Evolutionary conservation across 2,113 vertebrate genomes (phyloP).

Genomic region (Mixornis gularis): DNA sequence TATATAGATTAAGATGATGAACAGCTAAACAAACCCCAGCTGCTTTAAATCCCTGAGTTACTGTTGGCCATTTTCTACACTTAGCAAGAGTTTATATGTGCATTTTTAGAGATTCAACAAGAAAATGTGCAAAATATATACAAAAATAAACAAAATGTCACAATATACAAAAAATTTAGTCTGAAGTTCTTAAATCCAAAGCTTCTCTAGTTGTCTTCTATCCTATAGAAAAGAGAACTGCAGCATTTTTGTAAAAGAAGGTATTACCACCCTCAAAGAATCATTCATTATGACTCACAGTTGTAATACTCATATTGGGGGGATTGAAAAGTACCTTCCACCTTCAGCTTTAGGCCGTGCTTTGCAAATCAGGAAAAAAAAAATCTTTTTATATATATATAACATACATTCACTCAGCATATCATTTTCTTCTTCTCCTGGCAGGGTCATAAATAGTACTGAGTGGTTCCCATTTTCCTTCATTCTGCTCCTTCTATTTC

Average conservation of each 20-base stretch:
- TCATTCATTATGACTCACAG: not conserved
- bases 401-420: not conserved
- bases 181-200: not conserved
- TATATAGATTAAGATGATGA: not conserved
- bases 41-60: not conserved
- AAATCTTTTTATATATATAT: rapidly evolving
- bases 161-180: not conserved
- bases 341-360: not conserved
- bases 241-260: not conserved
- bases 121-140: not conserved
- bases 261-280: not conserved
- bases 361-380: not conserved
- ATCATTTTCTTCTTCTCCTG: not conserved
- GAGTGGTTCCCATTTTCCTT: not conserved
- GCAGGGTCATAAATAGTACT: not conserved
- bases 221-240: not conserved
- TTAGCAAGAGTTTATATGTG: not conserved
- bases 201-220: not conserved
- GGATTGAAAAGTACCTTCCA: not conserved
- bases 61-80: not conserved
- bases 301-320: not conserved
- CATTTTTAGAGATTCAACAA: not conserved
- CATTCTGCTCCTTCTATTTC: not conserved
- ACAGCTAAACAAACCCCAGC: not conserved
- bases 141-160: not conserved